Evolutionary conservation across 2,797 vertebrate species (phyloP).

Genomic region (Chromobotia macracanthus): DNA sequence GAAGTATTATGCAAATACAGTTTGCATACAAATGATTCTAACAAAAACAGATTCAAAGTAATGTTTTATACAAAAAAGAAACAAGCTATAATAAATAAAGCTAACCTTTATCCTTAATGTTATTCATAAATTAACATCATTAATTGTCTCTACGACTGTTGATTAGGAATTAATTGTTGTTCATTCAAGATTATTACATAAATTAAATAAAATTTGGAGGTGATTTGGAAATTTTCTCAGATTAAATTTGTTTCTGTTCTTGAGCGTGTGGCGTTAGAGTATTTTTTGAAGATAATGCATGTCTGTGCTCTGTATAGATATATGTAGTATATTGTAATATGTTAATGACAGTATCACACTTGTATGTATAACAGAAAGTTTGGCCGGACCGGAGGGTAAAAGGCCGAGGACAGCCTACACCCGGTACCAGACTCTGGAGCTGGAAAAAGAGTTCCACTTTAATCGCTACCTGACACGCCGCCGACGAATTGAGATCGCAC

Average conservation of each 20-base stretch:
- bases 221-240: too few relatives aligned
- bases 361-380: conserved; percentile 71
- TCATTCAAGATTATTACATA: neutral
- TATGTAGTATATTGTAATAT: neutral
- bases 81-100: neutral
- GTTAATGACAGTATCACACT: neutral
- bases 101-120: too few relatives aligned
- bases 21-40: neutral
- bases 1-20: conserved; percentile 11
- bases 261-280: neutral
- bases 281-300: neutral
- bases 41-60: neutral
- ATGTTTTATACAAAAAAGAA: neutral
- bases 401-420: conserved; percentile 97
- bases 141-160: neutral
- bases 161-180: neutral
- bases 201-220: too few relatives aligned
- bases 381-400: conserved; percentile 95
- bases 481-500: conserved; percentile 97
- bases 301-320: neutral
- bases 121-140: neutral
- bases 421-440: conserved; percentile 96
- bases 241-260: neutral
- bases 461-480: conserved; percentile 98
- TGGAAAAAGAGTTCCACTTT: conserved; percentile 99